Base-by-base conservation (phyloP, 2,113 vertebrate genomes). In the Todiramphus chloris region DNA sequence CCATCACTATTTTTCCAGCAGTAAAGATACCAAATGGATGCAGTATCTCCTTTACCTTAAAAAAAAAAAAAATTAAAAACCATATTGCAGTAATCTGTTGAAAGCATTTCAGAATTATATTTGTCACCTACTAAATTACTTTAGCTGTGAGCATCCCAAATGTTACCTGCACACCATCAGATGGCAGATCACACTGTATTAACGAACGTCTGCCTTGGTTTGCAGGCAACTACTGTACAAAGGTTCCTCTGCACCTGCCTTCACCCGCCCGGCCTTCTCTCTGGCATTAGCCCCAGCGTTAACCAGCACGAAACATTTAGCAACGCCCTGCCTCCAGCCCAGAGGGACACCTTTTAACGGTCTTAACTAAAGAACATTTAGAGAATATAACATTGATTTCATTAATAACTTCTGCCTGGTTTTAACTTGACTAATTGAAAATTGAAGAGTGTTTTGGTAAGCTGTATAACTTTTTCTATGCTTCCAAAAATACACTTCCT, bases 11-110 rank as follows among this genome's bases (percentile, higher is more conserved):
- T 97, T 97, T 97, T 97, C 91, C 60, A 85, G 94, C 89, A 96
- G 53, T 95, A 94, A 97, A 97, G 94, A 68, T 81, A 95, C 77
- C 79, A 97, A 97, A 97, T 70, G 76, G 81, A 95, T 82, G 73
- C 55, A 94, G 46, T 39, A 68, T 77, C 58, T 80, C 51, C 50
- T 82, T 77, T 78, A 87, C 56, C 35, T 72, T 44, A 13, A 12
- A 46, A 68, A 87, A 69, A 85, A n/a, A 87, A 44, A 37, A 62
- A 24, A 20, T 37, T 37, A 20, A 6, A 56, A 87, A 24, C 51
- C 30, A 33, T 33, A 35, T 35, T 75, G 41, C 31, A 37, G 16
- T n/a, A 55, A 82, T 77, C 79, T 33, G 24, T 16, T 85, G 63
- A 74, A 95, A 93, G 37, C 19, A 21, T 37, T 63, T 35, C 33